Conservation (phyloP, 2,113 vertebrate species). For the Tamias sibiricus region DNA sequence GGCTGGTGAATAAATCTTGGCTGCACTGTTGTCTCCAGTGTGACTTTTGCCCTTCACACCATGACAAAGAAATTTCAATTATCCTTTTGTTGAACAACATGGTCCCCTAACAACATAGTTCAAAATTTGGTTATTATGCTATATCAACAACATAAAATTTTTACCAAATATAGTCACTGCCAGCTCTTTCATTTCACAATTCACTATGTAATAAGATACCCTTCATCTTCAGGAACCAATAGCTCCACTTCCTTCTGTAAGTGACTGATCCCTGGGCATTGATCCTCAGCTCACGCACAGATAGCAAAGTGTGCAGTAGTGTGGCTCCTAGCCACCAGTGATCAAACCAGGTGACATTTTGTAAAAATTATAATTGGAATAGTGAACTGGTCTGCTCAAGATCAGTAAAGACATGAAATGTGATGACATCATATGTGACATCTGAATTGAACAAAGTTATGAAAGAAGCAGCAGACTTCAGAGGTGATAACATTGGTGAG, state of each 20-base stretch:
- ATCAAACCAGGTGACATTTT: not conserved
- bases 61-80: not conserved
- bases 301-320: not conserved
- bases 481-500: not conserved
- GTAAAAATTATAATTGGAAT: not conserved
- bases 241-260: not conserved
- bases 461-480: not conserved
- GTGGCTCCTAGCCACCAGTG: not conserved
- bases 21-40: no score
- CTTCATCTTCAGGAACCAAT: not conserved
- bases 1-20: no score
- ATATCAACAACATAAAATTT: not conserved
- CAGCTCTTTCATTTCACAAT: not conserved
- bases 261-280: not conserved
- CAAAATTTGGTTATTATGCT: not conserved
- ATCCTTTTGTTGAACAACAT: not conserved
- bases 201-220: not conserved
- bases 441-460: not conserved
- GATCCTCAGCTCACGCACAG: not conserved
- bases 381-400: not conserved
- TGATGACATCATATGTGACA: not conserved
- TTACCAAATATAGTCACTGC: not conserved
- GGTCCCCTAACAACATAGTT: not conserved
- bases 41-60: no score
- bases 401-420: not conserved